Percentiles rank a stretch among this genome's conserved stretches.
phyloP scores from a whole-genome alignment of 64 coral and sea anemone genomes.

The Acropora tenuis region DNA sequence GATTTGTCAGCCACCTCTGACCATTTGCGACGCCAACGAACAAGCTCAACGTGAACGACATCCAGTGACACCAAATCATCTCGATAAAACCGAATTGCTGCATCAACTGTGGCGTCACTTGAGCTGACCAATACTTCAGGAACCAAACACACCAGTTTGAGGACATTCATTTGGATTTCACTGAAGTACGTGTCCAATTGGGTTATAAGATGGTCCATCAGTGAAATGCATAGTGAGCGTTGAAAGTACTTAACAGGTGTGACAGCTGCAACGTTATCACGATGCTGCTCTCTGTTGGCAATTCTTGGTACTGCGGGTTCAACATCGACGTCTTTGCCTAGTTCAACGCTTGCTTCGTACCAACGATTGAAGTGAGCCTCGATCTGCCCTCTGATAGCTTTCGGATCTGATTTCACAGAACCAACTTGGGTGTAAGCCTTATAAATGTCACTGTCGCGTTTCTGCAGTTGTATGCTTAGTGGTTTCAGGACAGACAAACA shows the following conservation, averaged over 20 bases:
- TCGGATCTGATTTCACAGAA: slow-evolving; percentile 51
- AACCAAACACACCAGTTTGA: slow-evolving; percentile 59
- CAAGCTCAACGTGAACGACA: slow-evolving; percentile 57
- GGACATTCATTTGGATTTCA: slow-evolving; percentile 62
- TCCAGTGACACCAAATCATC: slow-evolving; percentile 46
- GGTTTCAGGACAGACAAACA: slow-evolving; percentile 44
- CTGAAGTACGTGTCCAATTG: slow-evolving; percentile 53
- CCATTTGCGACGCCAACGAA: slow-evolving; percentile 53
- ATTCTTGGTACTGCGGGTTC: slow-evolving; percentile 40
- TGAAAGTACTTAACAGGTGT: slow-evolving; percentile 30
- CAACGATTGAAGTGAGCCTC: slow-evolving; percentile 26
- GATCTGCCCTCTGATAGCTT: slow-evolving; percentile 30
- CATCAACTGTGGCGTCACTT: slow-evolving; percentile 26
- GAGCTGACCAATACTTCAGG: slow-evolving; percentile 57
- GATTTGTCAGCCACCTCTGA: slow-evolving; percentile 32
- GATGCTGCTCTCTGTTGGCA: slow-evolving; percentile 30
- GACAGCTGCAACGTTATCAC: slow-evolving; percentile 24
- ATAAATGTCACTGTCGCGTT: slow-evolving; percentile 57
- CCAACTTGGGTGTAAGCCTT: slow-evolving; percentile 47
- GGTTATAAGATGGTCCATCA: slow-evolving; percentile 24
- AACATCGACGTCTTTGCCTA: slow-evolving; percentile 20
- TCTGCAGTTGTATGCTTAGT: slow-evolving; percentile 62
- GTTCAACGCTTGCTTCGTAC: slow-evolving; percentile 30
- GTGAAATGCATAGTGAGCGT: no score
- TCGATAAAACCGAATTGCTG: slow-evolving; percentile 52